Conservation (phyloP, 2,113 vertebrate genomes). For the Collichthys lucidus region DNA sequence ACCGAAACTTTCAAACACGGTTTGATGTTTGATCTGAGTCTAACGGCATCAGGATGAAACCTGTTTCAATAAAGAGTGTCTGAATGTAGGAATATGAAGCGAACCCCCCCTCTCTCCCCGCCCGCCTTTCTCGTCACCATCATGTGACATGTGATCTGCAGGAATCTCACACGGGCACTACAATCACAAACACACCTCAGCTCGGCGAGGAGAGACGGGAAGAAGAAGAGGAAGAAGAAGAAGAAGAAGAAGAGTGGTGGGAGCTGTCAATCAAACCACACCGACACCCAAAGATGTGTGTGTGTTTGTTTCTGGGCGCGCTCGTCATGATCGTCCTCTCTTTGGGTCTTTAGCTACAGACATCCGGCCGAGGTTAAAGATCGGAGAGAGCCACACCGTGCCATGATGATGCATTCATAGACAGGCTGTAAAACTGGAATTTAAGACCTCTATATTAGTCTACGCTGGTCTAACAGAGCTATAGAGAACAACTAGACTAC, state of each 20-base stretch:
- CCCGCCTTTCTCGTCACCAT: slow-evolving; percentile 70
- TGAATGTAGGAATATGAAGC: slow-evolving; percentile 73
- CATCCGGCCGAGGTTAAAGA: slow-evolving; percentile 43
- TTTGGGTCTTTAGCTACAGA: too few relatives aligned
- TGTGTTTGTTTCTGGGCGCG: slow-evolving; percentile 66
- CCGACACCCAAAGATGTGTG: slow-evolving; percentile 60
- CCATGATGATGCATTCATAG: slow-evolving; percentile 73
- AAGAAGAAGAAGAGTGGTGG: slow-evolving; percentile 32
- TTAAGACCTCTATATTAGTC: slow-evolving; percentile 85
- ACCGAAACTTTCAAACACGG: too few relatives aligned
- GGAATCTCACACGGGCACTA: slow-evolving; percentile 82
- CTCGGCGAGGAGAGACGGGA: slow-evolving; percentile 47
- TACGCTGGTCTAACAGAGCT: slow-evolving; percentile 83
- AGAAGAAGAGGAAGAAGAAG: background rate
- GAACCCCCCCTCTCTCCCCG: slow-evolving; percentile 24
- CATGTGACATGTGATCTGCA: slow-evolving; percentile 81
- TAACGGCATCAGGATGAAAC: too few relatives aligned
- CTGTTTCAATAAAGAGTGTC: too few relatives aligned
- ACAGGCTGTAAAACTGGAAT: slow-evolving; percentile 77
- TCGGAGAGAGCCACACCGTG: slow-evolving; percentile 68
- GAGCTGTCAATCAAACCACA: slow-evolving; percentile 71
- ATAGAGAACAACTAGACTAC: slow-evolving; percentile 84
- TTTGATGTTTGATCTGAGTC: too few relatives aligned
- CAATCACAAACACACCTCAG: slow-evolving; percentile 81
- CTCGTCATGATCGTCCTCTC: slow-evolving; percentile 43